Conservation (phyloP, 2,888 invertebrate species). For the Chesias legatella region DNA sequence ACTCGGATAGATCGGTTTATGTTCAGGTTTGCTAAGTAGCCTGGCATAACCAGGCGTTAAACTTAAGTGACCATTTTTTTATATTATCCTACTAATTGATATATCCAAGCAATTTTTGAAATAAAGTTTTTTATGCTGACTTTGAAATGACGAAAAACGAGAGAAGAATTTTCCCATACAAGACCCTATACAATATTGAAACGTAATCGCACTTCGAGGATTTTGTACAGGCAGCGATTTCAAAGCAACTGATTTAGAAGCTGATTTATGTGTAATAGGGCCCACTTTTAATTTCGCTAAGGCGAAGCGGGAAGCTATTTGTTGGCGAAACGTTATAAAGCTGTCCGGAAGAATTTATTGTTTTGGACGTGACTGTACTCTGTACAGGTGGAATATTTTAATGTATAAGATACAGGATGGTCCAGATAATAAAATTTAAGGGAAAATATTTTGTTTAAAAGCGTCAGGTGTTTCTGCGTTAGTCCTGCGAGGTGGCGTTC, state of each 20-base stretch:
- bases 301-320: conserved; percentile 53
- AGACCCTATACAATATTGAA: conserved; percentile 11
- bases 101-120: too few relatives aligned
- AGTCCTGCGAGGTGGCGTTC: too few relatives aligned
- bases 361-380: conserved; percentile 28
- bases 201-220: conserved; percentile 16
- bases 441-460: too few relatives aligned
- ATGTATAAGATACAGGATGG: not conserved
- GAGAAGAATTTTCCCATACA: conserved; percentile 1
- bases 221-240: conserved; percentile 25
- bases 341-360: conserved; percentile 62
- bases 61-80: too few relatives aligned
- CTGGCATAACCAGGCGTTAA: too few relatives aligned
- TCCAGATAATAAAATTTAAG: too few relatives aligned
- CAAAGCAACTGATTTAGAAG: conserved; percentile 46
- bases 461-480: too few relatives aligned
- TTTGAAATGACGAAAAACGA: too few relatives aligned
- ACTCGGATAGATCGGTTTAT: too few relatives aligned
- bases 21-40: too few relatives aligned
- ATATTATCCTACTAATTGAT: too few relatives aligned
- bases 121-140: too few relatives aligned
- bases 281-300: conserved; percentile 68
- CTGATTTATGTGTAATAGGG: conserved; percentile 67
- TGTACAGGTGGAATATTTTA: conserved; percentile 7
- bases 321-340: conserved; percentile 52